Conservation (phyloP, 1,140 invertebrate genomes). For the Plectrocnemia conspersa region DNA sequence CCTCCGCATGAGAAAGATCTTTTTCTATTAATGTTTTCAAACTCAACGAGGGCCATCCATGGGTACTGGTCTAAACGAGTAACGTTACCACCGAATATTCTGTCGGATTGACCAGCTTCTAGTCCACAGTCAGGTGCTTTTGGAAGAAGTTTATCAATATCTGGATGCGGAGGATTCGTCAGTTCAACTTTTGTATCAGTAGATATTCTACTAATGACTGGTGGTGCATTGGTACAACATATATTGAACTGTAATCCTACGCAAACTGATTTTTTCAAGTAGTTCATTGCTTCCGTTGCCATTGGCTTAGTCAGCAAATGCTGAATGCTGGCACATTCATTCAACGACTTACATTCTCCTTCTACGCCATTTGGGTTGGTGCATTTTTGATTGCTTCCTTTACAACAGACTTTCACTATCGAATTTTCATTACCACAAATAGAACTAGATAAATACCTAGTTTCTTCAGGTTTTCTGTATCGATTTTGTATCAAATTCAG, state of each 20-base stretch:
- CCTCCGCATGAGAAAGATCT: slow-evolving; percentile 59
- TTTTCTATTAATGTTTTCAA: too few species aligned
- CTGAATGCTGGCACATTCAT: too few species aligned
- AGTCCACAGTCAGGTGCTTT: slow-evolving; percentile 39
- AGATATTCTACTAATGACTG: slow-evolving; percentile 31
- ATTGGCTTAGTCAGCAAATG: too few species aligned
- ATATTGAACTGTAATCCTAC: slow-evolving; percentile 42
- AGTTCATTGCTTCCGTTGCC: background rate
- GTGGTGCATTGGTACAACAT: slow-evolving; percentile 40
- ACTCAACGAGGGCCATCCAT: slow-evolving; percentile 59
- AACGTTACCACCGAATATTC: slow-evolving; percentile 54
- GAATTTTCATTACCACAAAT: slow-evolving; percentile 18
- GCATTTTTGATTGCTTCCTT: background rate
- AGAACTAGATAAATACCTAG: slow-evolving; percentile 19
- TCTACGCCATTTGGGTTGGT: background rate
- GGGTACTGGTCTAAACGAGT: slow-evolving; percentile 56
- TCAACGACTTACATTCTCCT: too few species aligned
- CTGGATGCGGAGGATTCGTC: background rate
- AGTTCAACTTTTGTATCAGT: background rate
- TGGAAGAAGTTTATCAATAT: slow-evolving; percentile 20
- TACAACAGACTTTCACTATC: slow-evolving; percentile 11
- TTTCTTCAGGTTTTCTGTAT: slow-evolving; percentile 12
- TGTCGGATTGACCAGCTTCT: slow-evolving; percentile 37
- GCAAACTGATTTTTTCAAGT: slow-evolving; percentile 32
- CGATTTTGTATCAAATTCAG: slow-evolving; percentile 12